Conservation (phyloP, 2,888 invertebrate species). For the Girardia tigrina region DNA sequence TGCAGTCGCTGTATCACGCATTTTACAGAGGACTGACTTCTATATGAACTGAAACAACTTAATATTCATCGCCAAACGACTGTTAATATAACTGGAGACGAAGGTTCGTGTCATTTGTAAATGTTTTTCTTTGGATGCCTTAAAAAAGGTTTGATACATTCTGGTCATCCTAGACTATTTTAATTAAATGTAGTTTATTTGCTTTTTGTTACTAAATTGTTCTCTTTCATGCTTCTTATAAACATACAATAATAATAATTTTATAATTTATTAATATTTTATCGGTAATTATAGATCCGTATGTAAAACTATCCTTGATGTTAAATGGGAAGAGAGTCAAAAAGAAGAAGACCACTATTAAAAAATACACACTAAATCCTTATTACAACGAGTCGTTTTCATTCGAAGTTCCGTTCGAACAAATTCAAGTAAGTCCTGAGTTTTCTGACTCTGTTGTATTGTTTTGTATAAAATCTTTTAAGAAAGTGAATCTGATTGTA, state of each 20-base stretch:
- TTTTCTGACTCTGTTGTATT: constrained; percentile 53
- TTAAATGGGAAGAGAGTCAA: constrained; percentile 98
- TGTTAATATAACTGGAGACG: too few relatives aligned
- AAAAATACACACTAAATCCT: constrained; percentile 99
- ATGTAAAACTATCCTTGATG: constrained; percentile 99
- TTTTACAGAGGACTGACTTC: too few relatives aligned
- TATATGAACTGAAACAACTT: too few relatives aligned
- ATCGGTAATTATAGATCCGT: constrained; percentile 88
- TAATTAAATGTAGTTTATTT: too few relatives aligned
- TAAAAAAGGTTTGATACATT: too few relatives aligned
- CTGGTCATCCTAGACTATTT: too few relatives aligned
- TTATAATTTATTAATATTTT: constrained; percentile 13
- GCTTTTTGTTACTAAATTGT: too few relatives aligned
- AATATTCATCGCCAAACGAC: too few relatives aligned
- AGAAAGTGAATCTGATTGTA: constrained; percentile 58
- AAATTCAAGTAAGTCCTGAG: constrained; percentile 67
- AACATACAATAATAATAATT: constrained; percentile 30
- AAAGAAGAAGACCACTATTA: constrained; percentile 99
- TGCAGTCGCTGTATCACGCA: too few relatives aligned
- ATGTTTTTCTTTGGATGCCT: too few relatives aligned
- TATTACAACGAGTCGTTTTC: constrained; percentile 99
- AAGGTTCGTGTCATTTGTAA: too few relatives aligned
- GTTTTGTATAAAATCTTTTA: constrained; percentile 53
- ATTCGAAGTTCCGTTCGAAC: constrained; percentile 99
- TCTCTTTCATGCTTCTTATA: too few relatives aligned